Conservation (phyloP, 2,888 invertebrate species). For the Noctua fimbriata region DNA sequence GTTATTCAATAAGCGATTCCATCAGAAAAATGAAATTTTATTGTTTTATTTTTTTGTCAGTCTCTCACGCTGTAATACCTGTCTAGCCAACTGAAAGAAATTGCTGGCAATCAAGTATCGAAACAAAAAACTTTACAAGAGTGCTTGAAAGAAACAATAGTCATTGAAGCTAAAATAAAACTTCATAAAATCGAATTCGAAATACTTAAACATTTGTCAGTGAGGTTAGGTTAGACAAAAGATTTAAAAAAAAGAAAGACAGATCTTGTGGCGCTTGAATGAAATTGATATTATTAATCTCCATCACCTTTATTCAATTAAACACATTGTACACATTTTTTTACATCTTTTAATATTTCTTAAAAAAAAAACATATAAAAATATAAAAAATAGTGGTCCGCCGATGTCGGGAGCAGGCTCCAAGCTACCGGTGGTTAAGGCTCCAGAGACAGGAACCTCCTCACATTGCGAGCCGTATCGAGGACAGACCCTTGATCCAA, state of each 20-base stretch:
- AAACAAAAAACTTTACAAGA: not conserved
- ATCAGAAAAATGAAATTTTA: not conserved
- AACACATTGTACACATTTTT: too few relatives aligned
- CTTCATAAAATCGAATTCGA: not conserved
- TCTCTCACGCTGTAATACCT: constrained; percentile 1
- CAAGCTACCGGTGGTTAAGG: too few relatives aligned
- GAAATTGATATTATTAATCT: not conserved
- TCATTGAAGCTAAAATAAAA: not conserved
- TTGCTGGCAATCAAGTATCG: not conserved
- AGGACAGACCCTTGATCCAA: too few relatives aligned
- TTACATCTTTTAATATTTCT: too few relatives aligned
- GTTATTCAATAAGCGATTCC: not conserved
- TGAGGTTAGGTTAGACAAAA: not conserved
- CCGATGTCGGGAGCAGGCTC: too few relatives aligned
- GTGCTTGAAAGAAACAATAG: not conserved
- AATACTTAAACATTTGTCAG: not conserved
- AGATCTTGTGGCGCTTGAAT: not conserved
- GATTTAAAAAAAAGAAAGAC: not conserved
- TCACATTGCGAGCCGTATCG: too few relatives aligned
- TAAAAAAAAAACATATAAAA: too few relatives aligned
- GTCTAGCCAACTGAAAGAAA: constrained; percentile 24
- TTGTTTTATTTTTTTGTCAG: not conserved
- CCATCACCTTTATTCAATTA: too few relatives aligned
- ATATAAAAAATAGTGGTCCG: too few relatives aligned
- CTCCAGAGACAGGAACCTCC: too few relatives aligned